Percentiles rank a stretch among this genome's conserved stretches.
Conservation (phyloP, 2,797 vertebrate species). For the Hoplostethus mediterraneus region DNA sequence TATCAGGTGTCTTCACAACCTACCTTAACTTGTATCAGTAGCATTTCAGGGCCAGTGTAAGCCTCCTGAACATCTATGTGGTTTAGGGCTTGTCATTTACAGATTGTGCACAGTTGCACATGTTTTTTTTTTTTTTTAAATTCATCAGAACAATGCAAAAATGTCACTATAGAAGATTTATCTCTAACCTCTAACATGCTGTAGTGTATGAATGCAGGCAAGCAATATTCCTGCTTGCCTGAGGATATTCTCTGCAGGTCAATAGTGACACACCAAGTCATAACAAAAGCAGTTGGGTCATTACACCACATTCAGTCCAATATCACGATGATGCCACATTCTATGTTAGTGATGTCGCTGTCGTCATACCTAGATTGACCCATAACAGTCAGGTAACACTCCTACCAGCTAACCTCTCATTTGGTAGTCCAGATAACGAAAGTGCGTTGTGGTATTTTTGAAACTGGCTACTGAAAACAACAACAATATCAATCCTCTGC, state of each 20-base stretch:
- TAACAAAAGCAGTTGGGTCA: no score
- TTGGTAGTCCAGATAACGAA: no score
- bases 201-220: neutral
- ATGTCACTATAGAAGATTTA: neutral
- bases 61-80: constrained; percentile 46
- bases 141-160: constrained; percentile 27
- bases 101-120: constrained; percentile 22
- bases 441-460: neutral
- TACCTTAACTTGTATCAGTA: constrained; percentile 65
- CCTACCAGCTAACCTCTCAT: constrained; percentile 1
- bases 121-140: constrained; percentile 8
- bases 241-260: neutral
- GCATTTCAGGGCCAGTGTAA: constrained; percentile 59
- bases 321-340: neutral
- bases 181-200: constrained; percentile 2
- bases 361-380: neutral
- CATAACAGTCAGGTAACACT: constrained; percentile 1
- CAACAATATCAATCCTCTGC: neutral
- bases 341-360: neutral
- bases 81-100: constrained; percentile 34
- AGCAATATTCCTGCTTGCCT: constrained; percentile 4
- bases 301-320: neutral
- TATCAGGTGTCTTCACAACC: constrained; percentile 59
- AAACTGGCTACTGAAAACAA: neutral
- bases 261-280: neutral